Percentiles rank a stretch among this genome's conserved stretches.
These are phyloP conservation scores for Phyllopteryx taeniolatus DNA, from an alignment of 2,113 vertebrate genomes.

Conservation along the genomic window DNA sequence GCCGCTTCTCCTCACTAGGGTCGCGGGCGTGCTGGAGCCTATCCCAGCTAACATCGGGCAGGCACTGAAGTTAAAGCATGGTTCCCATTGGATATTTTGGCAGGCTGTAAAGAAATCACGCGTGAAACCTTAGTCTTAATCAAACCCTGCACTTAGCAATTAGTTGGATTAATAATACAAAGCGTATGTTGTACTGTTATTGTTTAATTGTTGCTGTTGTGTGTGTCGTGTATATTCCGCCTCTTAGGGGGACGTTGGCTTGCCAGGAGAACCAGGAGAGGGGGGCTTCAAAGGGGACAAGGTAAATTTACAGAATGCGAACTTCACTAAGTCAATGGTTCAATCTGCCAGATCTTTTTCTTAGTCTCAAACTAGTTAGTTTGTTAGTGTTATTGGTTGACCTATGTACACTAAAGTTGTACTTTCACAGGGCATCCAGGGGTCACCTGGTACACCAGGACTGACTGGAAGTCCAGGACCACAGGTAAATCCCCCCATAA, in stretches of 20 bases:
- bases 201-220: not conserved
- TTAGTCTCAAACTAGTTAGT: not conserved
- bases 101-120: not conserved
- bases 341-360: not conserved
- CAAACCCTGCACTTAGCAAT: not conserved
- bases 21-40: too few relatives aligned
- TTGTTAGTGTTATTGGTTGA: not conserved
- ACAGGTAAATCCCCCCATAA: slow-evolving; percentile 51
- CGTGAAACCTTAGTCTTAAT: not conserved
- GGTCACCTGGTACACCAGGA: slow-evolving; percentile 83
- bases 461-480: slow-evolving; percentile 82
- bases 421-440: slow-evolving; percentile 80
- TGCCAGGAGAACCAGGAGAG: slow-evolving; percentile 87
- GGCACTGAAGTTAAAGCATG: not conserved
- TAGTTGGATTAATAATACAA: not conserved
- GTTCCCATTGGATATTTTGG: not conserved
- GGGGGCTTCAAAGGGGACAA: slow-evolving; percentile 94
- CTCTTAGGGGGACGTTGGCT: slow-evolving; percentile 85
- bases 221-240: slow-evolving; percentile 4
- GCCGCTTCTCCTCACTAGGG: too few relatives aligned
- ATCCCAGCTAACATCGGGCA: too few relatives aligned
- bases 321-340: not conserved
- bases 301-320: slow-evolving; percentile 63
- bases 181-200: not conserved
- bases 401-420: slow-evolving; percentile 5